A percentile compares a stretch with the other conserved stretches of the same genome.
Conservation (phyloP, 2,113 vertebrate species). For the Nothocercus julius region DNA sequence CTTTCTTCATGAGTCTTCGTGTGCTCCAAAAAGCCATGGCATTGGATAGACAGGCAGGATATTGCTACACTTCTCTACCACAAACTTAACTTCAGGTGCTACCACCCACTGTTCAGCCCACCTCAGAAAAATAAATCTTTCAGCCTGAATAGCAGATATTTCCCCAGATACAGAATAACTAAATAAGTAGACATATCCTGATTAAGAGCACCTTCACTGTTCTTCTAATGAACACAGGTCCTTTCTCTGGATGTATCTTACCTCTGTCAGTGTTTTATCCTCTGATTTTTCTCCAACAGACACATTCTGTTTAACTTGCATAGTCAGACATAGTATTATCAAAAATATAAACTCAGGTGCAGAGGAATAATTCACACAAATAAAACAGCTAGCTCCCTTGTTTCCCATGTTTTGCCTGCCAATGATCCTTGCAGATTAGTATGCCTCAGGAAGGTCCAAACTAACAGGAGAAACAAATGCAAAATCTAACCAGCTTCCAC, state of each 20-base stretch:
- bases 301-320: neutral
- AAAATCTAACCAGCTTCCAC: neutral
- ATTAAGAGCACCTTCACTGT: neutral
- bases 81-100: neutral
- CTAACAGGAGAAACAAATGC: neutral
- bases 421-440: neutral
- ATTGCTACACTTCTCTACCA: neutral
- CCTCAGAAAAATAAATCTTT: neutral
- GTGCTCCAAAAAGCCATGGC: neutral
- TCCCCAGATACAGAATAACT: neutral
- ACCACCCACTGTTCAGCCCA: neutral
- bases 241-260: slow-evolving; percentile 13
- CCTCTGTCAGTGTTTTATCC: neutral
- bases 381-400: neutral
- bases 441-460: neutral
- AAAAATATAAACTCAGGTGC: neutral
- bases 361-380: neutral
- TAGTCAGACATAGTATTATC: neutral
- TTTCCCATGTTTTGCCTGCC: neutral
- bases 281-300: neutral
- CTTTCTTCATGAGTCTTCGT: neutral
- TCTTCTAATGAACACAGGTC: neutral
- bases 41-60: neutral
- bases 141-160: neutral
- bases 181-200: neutral